A percentile compares a stretch with the other conserved stretches of the same genome.
Evolutionary conservation across 2,797 vertebrate genomes (phyloP).

Genomic region (Amblyraja radiata): DNA sequence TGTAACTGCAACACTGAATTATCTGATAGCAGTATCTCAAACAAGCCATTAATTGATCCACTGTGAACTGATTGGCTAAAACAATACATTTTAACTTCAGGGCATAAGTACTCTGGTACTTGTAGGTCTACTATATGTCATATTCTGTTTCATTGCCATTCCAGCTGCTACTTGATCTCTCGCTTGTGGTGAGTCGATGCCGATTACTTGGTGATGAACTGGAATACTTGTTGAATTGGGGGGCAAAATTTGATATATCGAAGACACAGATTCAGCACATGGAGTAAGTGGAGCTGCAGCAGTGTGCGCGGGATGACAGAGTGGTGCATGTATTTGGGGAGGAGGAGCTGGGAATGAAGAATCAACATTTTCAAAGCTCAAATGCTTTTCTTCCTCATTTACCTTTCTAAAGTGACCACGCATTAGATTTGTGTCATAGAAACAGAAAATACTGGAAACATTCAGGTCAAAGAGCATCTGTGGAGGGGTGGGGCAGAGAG

Average conservation of each 20-base stretch:
- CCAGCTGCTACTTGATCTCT: slow-evolving; percentile 60
- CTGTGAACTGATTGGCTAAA: too few relatives aligned
- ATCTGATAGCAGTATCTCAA: background rate
- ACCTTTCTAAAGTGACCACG: background rate
- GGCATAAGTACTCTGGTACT: background rate
- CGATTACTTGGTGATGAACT: slow-evolving; percentile 60
- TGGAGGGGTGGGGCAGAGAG: too few relatives aligned
- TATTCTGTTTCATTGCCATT: slow-evolving; percentile 23
- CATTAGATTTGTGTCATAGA: background rate
- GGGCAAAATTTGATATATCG: slow-evolving; percentile 60
- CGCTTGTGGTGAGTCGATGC: slow-evolving; percentile 55
- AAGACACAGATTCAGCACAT: slow-evolving; percentile 51
- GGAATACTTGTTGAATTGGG: slow-evolving; percentile 63
- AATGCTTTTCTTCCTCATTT: background rate
- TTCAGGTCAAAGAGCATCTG: too few relatives aligned
- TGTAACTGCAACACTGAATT: too few relatives aligned
- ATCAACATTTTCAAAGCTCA: background rate
- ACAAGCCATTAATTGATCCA: background rate
- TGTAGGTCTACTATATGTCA: background rate
- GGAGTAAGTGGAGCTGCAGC: slow-evolving; percentile 52
- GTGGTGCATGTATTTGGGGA: background rate
- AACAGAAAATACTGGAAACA: too few relatives aligned
- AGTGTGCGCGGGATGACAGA: too few relatives aligned
- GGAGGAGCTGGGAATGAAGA: background rate
- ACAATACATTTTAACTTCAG: background rate